Percentiles rank a stretch among this genome's conserved stretches.
Evolutionary conservation across 2,797 vertebrate genomes (phyloP).

Genomic region (Peromyscus attwateri): DNA sequence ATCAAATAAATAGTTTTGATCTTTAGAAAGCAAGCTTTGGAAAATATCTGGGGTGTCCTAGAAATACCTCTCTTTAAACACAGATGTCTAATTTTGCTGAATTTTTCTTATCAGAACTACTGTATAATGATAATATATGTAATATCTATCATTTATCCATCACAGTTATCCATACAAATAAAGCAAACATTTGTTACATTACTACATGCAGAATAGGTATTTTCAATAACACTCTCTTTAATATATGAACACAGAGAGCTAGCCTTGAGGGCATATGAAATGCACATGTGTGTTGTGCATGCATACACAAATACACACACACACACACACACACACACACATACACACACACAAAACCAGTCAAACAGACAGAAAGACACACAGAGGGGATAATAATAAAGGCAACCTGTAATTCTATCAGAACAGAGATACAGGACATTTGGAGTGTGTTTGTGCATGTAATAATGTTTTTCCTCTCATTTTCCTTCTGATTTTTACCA

Average conservation of each 20-base stretch:
- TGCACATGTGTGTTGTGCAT: no score
- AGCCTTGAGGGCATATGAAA: background rate
- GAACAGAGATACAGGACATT: rapidly evolving
- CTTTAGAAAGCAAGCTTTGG: background rate
- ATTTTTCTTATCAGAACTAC: background rate
- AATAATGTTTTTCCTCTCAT: background rate
- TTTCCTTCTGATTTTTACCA: background rate
- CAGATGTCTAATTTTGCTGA: background rate
- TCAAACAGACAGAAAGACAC: background rate
- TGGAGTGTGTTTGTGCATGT: background rate
- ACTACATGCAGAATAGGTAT: rapidly evolving
- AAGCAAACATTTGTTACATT: background rate
- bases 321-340: background rate
- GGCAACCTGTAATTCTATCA: rapidly evolving
- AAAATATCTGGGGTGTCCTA: background rate
- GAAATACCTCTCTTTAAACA: background rate
- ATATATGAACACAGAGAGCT: background rate
- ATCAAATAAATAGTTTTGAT: background rate
- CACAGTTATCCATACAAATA: background rate
- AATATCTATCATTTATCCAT: background rate
- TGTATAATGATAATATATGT: background rate
- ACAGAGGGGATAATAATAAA: background rate
- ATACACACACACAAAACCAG: rapidly evolving
- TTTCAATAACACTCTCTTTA: background rate
- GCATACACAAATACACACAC: no score